phyloP scores from a whole-genome alignment of 1,140 invertebrate genomes.

The Sitobion miscanthi region DNA sequence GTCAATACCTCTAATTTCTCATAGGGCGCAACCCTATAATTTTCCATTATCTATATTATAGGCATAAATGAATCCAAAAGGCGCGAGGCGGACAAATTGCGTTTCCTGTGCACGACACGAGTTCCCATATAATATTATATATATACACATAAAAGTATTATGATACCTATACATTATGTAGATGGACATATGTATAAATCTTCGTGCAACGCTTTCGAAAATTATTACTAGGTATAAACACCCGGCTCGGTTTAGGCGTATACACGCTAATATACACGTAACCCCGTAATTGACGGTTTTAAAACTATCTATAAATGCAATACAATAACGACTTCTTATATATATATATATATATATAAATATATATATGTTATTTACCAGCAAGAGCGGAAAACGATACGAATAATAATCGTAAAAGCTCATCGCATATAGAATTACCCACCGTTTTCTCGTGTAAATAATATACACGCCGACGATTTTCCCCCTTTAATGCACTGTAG shows the following conservation, averaged over 20 bases:
- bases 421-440: conserved; percentile 1
- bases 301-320: not conserved
- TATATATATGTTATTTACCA: too few relatives aligned
- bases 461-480: not conserved
- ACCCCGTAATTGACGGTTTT: not conserved
- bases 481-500: conserved; percentile 7
- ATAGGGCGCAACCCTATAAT: conserved; percentile 6
- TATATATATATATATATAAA: not conserved
- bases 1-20: conserved; percentile 14
- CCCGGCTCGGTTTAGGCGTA: not conserved
- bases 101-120: conserved; percentile 9
- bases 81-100: not conserved
- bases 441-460: conserved; percentile 21
- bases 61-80: not conserved
- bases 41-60: not conserved
- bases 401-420: conserved; percentile 33
- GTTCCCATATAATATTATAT: not conserved
- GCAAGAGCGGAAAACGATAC: not conserved
- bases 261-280: not conserved
- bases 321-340: not conserved
- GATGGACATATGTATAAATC: conserved; percentile 10
- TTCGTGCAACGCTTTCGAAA: not conserved
- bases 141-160: not conserved
- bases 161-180: not conserved
- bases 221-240: not conserved